phyloP scores from a whole-genome alignment of 2,797 vertebrate genomes.

The Eospalax fontanierii region DNA sequence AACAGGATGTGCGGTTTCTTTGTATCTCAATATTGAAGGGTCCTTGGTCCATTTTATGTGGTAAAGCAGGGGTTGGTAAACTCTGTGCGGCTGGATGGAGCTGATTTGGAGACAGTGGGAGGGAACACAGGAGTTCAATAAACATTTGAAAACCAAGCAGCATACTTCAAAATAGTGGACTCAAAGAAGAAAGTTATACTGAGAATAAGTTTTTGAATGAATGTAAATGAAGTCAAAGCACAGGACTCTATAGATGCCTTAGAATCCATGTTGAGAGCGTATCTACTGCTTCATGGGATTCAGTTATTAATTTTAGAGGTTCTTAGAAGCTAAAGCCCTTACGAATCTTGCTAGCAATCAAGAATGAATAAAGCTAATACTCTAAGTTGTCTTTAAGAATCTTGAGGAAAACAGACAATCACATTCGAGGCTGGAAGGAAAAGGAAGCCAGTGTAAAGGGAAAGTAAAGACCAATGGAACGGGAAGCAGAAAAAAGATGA shows the following conservation, averaged over 20 bases:
- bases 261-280: background rate
- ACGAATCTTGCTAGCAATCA: background rate
- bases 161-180: background rate
- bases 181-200: background rate
- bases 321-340: no score
- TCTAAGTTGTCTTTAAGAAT: background rate
- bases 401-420: background rate
- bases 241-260: background rate
- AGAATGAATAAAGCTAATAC: background rate
- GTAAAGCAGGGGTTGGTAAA: background rate
- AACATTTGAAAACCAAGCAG: background rate
- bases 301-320: no score
- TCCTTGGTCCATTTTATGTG: background rate
- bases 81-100: background rate
- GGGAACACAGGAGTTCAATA: background rate
- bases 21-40: background rate
- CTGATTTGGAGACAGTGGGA: background rate
- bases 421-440: background rate
- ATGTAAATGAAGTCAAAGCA: background rate
- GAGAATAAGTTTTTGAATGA: background rate
- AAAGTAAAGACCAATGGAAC: background rate
- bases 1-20: background rate
- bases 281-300: no score
- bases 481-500: background rate
- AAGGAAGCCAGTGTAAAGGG: background rate